Percentiles rank a stretch among this genome's conserved stretches.
These are phyloP conservation scores for Lycocorax pyrrhopterus DNA, from an alignment of 2,113 vertebrate species.

Conservation along the genomic window DNA sequence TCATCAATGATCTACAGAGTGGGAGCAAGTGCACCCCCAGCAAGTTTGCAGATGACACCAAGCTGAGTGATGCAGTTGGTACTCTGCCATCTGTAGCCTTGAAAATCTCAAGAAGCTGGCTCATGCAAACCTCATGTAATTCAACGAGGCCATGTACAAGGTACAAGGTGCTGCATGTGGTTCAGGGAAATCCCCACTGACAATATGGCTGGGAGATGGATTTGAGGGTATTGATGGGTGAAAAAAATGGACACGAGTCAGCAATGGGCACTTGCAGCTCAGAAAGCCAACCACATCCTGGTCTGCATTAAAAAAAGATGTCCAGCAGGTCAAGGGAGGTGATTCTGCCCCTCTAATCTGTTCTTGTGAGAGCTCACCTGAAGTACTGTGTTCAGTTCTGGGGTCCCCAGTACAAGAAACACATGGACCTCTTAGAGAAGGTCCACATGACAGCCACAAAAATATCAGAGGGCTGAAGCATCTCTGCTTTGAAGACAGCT, in stretches of 20 bases:
- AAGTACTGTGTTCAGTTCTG: neutral
- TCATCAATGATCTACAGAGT: neutral
- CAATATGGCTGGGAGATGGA: neutral
- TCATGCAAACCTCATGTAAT: fast-evolving
- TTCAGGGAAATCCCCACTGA: neutral
- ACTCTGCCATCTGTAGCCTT: neutral
- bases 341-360: neutral
- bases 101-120: neutral
- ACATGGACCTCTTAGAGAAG: neutral
- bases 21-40: neutral
- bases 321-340: neutral
- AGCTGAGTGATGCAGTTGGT: neutral
- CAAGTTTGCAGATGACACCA: neutral
- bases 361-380: neutral
- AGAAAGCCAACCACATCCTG: neutral
- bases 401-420: neutral
- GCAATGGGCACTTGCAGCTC: neutral
- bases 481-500: neutral
- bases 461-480: neutral
- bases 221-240: neutral
- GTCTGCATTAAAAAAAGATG: neutral
- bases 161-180: neutral
- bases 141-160: neutral
- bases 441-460: neutral
- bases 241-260: neutral